Evolutionary conservation across 1,140 invertebrate species (phyloP), one percentile per base, ranked within the genome.

Genomic region (Pantala flavescens): DNA sequence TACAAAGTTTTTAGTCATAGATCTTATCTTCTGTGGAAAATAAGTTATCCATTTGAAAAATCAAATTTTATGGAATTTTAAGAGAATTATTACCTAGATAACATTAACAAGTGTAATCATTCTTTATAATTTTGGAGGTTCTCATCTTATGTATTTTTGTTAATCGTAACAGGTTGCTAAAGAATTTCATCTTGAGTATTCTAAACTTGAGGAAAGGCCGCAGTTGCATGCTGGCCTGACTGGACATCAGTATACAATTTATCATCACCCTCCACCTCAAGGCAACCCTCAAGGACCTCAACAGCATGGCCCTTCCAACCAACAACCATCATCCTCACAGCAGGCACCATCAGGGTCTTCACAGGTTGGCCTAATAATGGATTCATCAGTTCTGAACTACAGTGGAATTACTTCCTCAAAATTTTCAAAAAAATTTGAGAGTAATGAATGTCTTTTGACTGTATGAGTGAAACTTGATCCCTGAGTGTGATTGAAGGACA

Each of bases 181-280:
- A 12, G 49, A 63, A 63, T 63, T 63, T 14, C 49, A 63, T 63
- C 49, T 63, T 16, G 49, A 63, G 49, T 63, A 63, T 21, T 63
- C 49, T 19, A 63, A 63, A 63, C 49, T 63, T 63, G 49, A 63
- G 49, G 49, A 63, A 63, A 63, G 49, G 49, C 49, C 49, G 49
- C 49, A 63, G 49, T 63, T 63, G 49, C 49, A 63, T 16, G n/a
- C 49, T 19, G n/a, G 49, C n/a, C 2, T 63, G 49, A 7, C 49
- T 7, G 49, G 16, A 19, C 49, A 63, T 63, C 49, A 63, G 49
- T 21, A 63, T 63, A 63, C 49, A 3, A 63, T 63, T 16, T 21
- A 63, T 12, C 49, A 63, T 21, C 49, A 63, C n/a, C 49, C 49
- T 16, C 49, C 49, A 7, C 49, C 49, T 63, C 49, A 63, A 63